Evolutionary conservation across 2,113 vertebrate species (phyloP).

Genomic region (Ptychochromis oligacanthus): DNA sequence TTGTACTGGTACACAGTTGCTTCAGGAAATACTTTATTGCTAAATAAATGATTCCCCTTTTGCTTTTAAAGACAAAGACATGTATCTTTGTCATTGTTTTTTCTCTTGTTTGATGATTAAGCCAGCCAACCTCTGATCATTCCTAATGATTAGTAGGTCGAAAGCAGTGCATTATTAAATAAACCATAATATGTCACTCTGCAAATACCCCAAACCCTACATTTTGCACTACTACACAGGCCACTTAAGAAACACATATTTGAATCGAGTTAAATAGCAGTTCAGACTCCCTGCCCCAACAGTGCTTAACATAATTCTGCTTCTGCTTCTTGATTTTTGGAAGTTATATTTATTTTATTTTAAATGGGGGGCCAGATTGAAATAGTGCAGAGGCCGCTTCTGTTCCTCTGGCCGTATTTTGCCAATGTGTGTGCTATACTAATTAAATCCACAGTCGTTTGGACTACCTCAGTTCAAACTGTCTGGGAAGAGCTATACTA

Average conservation of each 20-base stretch:
- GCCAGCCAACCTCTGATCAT: not conserved
- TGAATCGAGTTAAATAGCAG: not conserved
- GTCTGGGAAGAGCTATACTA: not conserved
- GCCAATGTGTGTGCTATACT: not conserved
- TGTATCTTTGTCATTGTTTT: not conserved
- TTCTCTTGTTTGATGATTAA: not conserved
- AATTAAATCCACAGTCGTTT: not conserved
- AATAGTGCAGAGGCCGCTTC: too few species aligned
- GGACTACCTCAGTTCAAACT: not conserved
- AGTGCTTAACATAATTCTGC: not conserved
- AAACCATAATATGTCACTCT: not conserved
- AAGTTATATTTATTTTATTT: not conserved
- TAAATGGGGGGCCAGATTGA: too few species aligned
- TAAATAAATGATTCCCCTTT: not conserved
- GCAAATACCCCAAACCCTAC: not conserved
- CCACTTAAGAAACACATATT: not conserved
- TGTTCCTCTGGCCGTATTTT: too few species aligned
- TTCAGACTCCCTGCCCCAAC: not conserved
- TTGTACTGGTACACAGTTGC: not conserved
- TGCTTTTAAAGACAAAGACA: not conserved
- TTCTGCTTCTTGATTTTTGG: not conserved
- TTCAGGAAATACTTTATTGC: not conserved
- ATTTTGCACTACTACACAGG: not conserved
- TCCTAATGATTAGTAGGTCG: not conserved
- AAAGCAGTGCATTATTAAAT: not conserved